A percentile compares a stretch with the other conserved stretches of the same genome.
Evolutionary conservation across 1,140 invertebrate genomes (phyloP).

Genomic region (Macrosteles quadrilineatus): DNA sequence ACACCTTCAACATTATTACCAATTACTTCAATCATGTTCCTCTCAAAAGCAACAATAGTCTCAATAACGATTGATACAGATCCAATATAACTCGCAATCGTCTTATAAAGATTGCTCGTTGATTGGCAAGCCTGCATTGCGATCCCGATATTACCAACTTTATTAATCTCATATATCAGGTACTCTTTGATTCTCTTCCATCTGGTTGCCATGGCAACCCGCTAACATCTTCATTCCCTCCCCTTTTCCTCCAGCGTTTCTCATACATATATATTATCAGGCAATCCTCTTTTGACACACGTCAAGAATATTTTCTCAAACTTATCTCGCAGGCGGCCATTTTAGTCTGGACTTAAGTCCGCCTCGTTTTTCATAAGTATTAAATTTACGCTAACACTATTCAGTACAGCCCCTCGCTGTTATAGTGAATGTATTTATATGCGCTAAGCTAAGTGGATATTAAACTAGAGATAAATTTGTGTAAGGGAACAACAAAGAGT

Average conservation of each 20-base stretch:
- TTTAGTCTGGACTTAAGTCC: not conserved
- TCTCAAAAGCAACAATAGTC: too few species aligned
- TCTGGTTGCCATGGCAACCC: conserved; percentile 10
- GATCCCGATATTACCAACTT: not conserved
- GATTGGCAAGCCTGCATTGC: conserved; percentile 2
- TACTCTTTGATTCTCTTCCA: conserved; percentile 6
- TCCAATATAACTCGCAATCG: too few species aligned
- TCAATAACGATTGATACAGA: too few species aligned
- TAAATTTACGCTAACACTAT: conserved; percentile 7
- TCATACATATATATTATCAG: conserved; percentile 12
- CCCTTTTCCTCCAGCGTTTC: not conserved
- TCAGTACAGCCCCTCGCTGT: too few species aligned
- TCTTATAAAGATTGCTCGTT: not conserved
- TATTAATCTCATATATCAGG: conserved; percentile 16
- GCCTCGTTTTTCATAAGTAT: not conserved
- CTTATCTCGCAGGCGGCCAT: not conserved
- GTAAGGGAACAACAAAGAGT: too few species aligned
- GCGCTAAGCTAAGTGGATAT: too few species aligned
- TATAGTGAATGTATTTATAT: too few species aligned
- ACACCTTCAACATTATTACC: too few species aligned
- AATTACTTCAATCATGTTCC: too few species aligned
- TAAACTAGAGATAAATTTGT: too few species aligned
- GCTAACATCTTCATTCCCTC: not conserved
- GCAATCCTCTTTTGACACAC: conserved; percentile 16
- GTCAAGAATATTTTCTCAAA: conserved; percentile 12